phyloP scores from a whole-genome alignment of 2,888 invertebrate species.

The Limnephilus rhombicus region DNA sequence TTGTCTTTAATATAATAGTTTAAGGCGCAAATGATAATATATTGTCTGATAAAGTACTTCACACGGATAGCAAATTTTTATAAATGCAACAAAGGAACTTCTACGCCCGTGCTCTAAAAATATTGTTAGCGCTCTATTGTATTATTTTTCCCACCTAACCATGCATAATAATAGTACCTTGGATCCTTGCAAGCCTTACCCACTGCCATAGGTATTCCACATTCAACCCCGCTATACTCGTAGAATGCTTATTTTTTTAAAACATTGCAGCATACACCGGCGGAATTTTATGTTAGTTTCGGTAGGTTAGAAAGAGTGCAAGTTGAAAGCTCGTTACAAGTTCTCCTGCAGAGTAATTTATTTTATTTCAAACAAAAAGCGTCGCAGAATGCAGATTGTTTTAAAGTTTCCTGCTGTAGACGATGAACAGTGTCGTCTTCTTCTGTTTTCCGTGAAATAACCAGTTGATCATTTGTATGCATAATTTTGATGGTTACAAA shows the following conservation, averaged over 20 bases:
- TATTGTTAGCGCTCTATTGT: neutral
- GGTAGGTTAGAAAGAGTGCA: neutral
- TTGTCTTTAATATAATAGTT: no score
- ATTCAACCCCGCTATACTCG: neutral
- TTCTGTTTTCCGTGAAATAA: neutral
- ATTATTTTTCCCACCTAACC: neutral
- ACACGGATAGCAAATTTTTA: no score
- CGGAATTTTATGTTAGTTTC: neutral
- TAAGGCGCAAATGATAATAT: no score
- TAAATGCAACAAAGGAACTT: no score
- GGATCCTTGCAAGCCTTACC: neutral
- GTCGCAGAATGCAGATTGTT: neutral
- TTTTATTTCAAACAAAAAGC: neutral
- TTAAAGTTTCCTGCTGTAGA: neutral
- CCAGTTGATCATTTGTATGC: neutral
- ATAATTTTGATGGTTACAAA: neutral
- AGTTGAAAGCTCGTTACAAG: neutral
- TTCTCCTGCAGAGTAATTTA: neutral
- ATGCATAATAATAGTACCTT: neutral
- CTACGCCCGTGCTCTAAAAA: neutral
- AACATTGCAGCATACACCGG: neutral
- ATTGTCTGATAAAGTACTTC: no score
- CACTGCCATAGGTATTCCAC: neutral
- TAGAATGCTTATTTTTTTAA: neutral
- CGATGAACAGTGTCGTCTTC: neutral